Conservation (phyloP, 2,113 vertebrate genomes). For the mouse (Mus musculus) region DNA sequence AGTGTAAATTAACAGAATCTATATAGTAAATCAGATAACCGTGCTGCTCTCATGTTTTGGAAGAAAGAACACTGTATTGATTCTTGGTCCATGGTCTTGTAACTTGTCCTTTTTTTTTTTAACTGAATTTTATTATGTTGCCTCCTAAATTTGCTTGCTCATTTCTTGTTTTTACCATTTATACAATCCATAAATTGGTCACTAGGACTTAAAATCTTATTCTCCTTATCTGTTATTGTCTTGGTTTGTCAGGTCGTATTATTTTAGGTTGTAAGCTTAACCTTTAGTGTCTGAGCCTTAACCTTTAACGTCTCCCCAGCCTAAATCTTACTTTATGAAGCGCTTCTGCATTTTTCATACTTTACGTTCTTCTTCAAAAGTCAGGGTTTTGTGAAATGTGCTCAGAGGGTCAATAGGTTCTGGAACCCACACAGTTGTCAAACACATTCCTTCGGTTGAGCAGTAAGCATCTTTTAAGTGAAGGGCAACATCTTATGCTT, state of each 20-base stretch:
- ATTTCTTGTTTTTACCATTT: constrained; percentile 17
- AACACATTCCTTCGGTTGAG: background rate
- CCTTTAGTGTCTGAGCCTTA: background rate
- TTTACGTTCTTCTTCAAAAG: constrained; percentile 21
- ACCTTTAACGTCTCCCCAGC: background rate
- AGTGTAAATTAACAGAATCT: background rate
- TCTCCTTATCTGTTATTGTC: background rate
- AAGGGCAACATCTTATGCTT: background rate
- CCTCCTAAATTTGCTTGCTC: background rate
- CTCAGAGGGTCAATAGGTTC: constrained; percentile 10
- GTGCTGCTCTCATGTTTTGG: constrained; percentile 22
- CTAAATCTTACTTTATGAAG: background rate
- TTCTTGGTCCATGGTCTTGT: constrained; percentile 17
- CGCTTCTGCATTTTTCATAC: background rate
- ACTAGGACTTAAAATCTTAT: background rate
- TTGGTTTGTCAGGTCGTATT: background rate
- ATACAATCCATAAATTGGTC: background rate
- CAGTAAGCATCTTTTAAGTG: constrained; percentile 21
- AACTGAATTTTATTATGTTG: constrained; percentile 17
- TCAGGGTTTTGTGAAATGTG: background rate
- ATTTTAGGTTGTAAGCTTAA: background rate
- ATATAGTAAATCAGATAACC: background rate
- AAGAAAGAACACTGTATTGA: background rate
- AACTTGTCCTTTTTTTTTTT: background rate
- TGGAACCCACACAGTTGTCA: background rate